phyloP scores from a whole-genome alignment of 2,797 vertebrate genomes.

The Mus minutoides region DNA sequence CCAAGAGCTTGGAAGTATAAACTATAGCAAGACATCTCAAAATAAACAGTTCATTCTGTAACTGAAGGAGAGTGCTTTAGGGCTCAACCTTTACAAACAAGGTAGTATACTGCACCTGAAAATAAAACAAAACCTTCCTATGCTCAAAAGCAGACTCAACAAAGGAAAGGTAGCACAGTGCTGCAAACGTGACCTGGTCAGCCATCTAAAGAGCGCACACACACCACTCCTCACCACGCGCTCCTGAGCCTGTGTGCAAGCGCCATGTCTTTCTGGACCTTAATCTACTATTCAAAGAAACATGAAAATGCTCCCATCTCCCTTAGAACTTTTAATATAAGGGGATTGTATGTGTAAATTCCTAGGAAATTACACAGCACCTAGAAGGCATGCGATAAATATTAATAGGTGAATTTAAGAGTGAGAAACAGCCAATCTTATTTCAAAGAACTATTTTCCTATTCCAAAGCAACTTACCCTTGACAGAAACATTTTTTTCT shows the following conservation, averaged over 20 bases:
- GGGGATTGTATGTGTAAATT: slow-evolving; percentile 2
- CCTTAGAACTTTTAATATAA: slow-evolving; percentile 33
- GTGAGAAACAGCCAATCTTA: slow-evolving; percentile 18
- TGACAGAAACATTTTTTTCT: slow-evolving; percentile 35
- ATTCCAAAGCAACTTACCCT: slow-evolving; percentile 34
- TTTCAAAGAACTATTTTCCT: slow-evolving; percentile 30
- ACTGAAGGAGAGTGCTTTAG: not conserved
- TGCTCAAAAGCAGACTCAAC: not conserved
- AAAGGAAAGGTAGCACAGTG: not conserved
- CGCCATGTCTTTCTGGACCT: slow-evolving; percentile 2
- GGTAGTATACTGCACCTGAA: not conserved
- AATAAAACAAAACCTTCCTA: slow-evolving; percentile 1
- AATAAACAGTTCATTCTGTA: slow-evolving; percentile 20
- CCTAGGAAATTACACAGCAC: not conserved
- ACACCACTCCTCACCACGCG: not conserved
- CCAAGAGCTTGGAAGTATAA: not conserved
- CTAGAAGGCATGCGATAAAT: slow-evolving; percentile 7
- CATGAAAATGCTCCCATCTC: not conserved
- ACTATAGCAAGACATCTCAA: not conserved
- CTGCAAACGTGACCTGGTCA: not conserved
- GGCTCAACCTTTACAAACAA: not conserved
- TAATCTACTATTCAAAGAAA: slow-evolving; percentile 7
- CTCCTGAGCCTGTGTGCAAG: not conserved
- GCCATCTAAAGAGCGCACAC: slow-evolving; percentile 13
- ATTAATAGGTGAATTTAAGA: slow-evolving; percentile 34